Evolutionary conservation across 1,140 invertebrate genomes (phyloP).

Genomic region (Lucilia sericata): DNA sequence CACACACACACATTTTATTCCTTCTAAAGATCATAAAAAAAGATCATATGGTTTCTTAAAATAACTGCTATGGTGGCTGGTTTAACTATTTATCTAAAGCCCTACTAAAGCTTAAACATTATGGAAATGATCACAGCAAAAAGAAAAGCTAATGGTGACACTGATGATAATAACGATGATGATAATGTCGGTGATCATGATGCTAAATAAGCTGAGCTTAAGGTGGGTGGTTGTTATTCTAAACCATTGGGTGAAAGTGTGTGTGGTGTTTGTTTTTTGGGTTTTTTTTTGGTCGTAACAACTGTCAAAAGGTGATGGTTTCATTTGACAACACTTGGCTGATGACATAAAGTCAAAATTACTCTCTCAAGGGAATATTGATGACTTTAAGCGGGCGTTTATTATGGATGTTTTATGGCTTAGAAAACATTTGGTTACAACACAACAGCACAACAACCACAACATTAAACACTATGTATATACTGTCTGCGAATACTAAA

Average conservation of each 20-base stretch:
- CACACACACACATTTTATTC: not conserved
- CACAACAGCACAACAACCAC: not conserved
- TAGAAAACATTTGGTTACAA: conserved; percentile 10
- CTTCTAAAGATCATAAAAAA: no score
- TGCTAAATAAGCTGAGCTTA: not conserved
- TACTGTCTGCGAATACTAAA: conserved; percentile 24
- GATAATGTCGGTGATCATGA: not conserved
- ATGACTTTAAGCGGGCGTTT: conserved; percentile 1
- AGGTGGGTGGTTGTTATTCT: not conserved
- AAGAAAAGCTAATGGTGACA: conserved; percentile 16
- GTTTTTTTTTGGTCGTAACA: not conserved
- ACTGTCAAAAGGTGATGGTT: not conserved
- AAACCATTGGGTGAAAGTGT: conserved; percentile 28
- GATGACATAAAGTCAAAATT: not conserved
- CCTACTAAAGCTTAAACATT: no score
- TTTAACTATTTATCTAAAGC: not conserved
- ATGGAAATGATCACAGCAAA: no score
- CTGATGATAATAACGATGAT: not conserved
- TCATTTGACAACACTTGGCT: not conserved
- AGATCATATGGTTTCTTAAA: no score
- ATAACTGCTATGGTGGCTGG: not conserved
- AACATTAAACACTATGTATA: conserved; percentile 23
- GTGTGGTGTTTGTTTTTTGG: not conserved
- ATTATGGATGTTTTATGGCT: conserved; percentile 42
- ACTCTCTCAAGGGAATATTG: not conserved